Conservation (phyloP, 2,113 vertebrate genomes). For the Malaclemys terrapin region DNA sequence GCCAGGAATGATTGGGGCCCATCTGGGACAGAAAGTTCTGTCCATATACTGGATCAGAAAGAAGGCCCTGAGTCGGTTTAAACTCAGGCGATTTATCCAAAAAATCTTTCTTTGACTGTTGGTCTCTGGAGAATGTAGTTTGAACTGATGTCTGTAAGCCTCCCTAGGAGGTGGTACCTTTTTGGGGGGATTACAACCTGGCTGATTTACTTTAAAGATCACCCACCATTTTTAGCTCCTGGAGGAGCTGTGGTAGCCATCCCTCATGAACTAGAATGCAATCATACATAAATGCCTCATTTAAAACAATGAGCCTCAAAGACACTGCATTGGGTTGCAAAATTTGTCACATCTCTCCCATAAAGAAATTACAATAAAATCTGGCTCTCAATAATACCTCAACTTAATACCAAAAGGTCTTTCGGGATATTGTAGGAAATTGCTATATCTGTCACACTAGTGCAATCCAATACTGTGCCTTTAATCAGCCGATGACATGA, state of each 20-base stretch:
- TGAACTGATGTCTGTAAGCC: background rate
- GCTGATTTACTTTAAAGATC: background rate
- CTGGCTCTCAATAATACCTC: background rate
- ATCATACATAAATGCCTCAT: background rate
- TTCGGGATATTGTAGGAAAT: background rate
- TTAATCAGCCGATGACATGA: fast-evolving
- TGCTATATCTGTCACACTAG: background rate
- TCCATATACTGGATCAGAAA: background rate
- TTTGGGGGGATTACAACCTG: background rate
- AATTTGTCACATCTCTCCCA: background rate
- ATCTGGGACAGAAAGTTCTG: background rate
- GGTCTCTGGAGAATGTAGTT: background rate
- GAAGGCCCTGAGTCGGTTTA: background rate
- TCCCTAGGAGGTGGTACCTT: background rate
- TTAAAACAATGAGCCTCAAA: background rate
- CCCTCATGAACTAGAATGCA: background rate
- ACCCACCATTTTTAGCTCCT: background rate
- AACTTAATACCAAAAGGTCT: background rate
- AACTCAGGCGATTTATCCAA: background rate
- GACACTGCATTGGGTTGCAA: background rate
- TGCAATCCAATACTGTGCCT: background rate
- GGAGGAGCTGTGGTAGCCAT: background rate
- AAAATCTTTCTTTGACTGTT: background rate
- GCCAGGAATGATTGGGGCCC: background rate
- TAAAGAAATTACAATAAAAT: background rate